Conservation (phyloP, 2,888 invertebrate genomes). For the Orchestes rusci region DNA sequence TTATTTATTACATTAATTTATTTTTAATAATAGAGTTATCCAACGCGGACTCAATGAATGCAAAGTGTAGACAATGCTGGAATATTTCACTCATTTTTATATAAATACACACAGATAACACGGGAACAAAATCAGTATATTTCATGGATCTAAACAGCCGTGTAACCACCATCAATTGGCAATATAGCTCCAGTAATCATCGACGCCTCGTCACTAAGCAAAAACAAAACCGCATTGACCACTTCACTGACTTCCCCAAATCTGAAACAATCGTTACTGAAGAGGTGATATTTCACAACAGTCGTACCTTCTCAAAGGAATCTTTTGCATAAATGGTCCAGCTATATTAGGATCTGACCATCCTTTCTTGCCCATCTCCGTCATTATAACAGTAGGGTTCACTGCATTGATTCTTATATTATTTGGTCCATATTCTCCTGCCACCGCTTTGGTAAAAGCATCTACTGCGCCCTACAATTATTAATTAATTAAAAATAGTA, state of each 20-base stretch:
- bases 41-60: no score
- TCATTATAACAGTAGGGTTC: slow-evolving; percentile 90
- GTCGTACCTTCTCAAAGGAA: slow-evolving; percentile 67
- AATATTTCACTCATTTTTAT: no score
- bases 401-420: slow-evolving; percentile 86
- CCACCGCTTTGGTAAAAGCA: slow-evolving; percentile 72
- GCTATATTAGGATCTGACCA: slow-evolving; percentile 79
- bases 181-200: slow-evolving; percentile 62
- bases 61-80: no score
- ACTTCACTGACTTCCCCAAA: slow-evolving; percentile 74
- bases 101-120: no score
- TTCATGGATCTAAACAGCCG: not conserved
- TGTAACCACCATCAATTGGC: slow-evolving; percentile 19
- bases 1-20: no score
- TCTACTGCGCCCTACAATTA: slow-evolving; percentile 89
- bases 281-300: not conserved
- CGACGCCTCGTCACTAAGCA: slow-evolving; percentile 68
- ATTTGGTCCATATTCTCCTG: slow-evolving; percentile 75
- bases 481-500: no score
- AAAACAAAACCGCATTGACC: slow-evolving; percentile 63
- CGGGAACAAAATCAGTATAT: not conserved
- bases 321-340: slow-evolving; percentile 63
- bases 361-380: slow-evolving; percentile 71
- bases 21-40: no score
- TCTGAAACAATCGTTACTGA: slow-evolving; percentile 32